These are phyloP conservation scores for Capitulum mitella DNA, from an alignment of 2,888 invertebrate genomes.

Conservation along the genomic window DNA sequence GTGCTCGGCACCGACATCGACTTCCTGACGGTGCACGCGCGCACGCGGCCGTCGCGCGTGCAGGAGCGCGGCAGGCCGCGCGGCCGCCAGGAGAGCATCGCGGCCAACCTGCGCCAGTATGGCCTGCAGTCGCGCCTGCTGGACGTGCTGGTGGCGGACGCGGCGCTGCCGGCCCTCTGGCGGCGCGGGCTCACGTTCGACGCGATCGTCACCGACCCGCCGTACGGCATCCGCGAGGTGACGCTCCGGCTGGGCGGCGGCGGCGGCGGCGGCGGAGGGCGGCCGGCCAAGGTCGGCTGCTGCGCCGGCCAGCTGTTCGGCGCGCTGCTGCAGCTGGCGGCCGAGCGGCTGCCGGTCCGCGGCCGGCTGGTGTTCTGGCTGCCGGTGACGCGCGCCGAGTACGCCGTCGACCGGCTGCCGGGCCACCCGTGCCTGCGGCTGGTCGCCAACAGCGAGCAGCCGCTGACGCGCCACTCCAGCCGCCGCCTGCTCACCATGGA, in stretches of 20 bases:
- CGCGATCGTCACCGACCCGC: constrained; percentile 93
- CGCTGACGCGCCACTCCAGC: constrained; percentile 68
- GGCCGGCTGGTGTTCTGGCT: constrained; percentile 92
- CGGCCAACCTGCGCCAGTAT: constrained; percentile 83
- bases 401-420: constrained; percentile 64
- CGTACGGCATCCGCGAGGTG: constrained; percentile 94
- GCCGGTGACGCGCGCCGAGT: constrained; percentile 76
- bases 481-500: constrained; percentile 77
- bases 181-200: constrained; percentile 63
- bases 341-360: constrained; percentile 61
- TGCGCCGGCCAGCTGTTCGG: constrained; percentile 68
- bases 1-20: constrained; percentile 90
- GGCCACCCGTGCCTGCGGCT: constrained; percentile 68
- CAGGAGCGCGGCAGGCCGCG: constrained; percentile 42
- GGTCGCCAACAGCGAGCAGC: constrained; percentile 80
- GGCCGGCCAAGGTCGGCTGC: constrained; percentile 68
- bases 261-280: neutral
- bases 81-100: constrained; percentile 69
- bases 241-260: constrained; percentile 67
- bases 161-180: constrained; percentile 70
- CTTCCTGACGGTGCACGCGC: constrained; percentile 84
- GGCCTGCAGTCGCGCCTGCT: constrained; percentile 64
- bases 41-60: constrained; percentile 63
- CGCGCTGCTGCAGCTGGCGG: constrained; percentile 78
- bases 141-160: constrained; percentile 86